These are phyloP conservation scores for Pelecanoides urinatrix DNA, from an alignment of 2,113 vertebrate species.

Conservation along the genomic window DNA sequence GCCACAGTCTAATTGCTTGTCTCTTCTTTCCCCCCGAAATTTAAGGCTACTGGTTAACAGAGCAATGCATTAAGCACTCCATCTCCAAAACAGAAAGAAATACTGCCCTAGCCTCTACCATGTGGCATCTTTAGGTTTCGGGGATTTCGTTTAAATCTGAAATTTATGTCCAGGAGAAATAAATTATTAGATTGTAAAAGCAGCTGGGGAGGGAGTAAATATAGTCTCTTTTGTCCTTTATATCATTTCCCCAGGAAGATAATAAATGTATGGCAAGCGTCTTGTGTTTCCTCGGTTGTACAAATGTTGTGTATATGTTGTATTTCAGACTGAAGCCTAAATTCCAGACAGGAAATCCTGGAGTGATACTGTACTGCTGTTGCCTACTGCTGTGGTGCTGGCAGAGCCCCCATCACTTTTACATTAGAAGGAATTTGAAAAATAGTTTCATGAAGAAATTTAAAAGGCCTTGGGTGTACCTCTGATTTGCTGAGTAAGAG, in stretches of 20 bases:
- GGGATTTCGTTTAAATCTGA: slow-evolving; percentile 61
- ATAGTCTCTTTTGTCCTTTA: slow-evolving; percentile 54
- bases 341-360: slow-evolving; percentile 39
- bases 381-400: neutral
- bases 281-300: slow-evolving; percentile 24
- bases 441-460: neutral
- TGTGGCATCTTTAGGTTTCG: slow-evolving; percentile 50
- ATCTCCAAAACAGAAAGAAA: slow-evolving; percentile 51
- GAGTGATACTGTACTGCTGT: neutral
- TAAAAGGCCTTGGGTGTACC: neutral
- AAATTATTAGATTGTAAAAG: slow-evolving; percentile 56
- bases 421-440: neutral
- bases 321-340: slow-evolving; percentile 14
- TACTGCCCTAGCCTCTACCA: slow-evolving; percentile 17
- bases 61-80: slow-evolving; percentile 26
- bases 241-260: slow-evolving; percentile 53
- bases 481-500: neutral
- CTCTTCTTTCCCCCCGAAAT: neutral
- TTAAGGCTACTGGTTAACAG: slow-evolving; percentile 25
- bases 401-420: neutral
- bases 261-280: slow-evolving; percentile 39
- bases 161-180: slow-evolving; percentile 57
- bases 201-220: slow-evolving; percentile 53
- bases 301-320: neutral
- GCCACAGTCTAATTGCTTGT: slow-evolving; percentile 9